These are phyloP conservation scores for Chroicocephalus ridibundus DNA, from an alignment of 2,113 vertebrate species.

Conservation along the genomic window DNA sequence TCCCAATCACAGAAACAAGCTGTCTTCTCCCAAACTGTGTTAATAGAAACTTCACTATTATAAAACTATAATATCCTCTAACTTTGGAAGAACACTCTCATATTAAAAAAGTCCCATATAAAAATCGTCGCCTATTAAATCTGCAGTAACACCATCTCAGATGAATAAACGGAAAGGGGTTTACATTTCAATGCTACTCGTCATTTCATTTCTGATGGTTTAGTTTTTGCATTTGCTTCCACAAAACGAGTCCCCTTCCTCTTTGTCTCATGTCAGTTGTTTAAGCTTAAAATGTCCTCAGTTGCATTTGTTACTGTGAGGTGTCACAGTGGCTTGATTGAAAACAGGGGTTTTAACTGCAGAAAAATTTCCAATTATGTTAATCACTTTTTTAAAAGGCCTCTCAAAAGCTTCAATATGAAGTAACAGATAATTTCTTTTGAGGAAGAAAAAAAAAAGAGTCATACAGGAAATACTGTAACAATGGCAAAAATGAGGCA, in stretches of 20 bases:
- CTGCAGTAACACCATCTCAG: background rate
- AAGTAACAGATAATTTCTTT: background rate
- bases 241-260: background rate
- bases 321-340: background rate
- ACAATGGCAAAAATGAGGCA: conserved; percentile 38
- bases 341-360: background rate
- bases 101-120: background rate
- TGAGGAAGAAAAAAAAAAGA: background rate
- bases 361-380: background rate
- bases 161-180: background rate
- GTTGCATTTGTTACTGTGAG: background rate
- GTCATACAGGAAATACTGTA: conserved; percentile 17
- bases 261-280: background rate
- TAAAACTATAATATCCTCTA: background rate
- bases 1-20: background rate
- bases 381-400: background rate
- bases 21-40: background rate
- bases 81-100: background rate
- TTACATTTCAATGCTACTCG: background rate
- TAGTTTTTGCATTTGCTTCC: conserved; percentile 7
- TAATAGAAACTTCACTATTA: background rate
- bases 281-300: background rate
- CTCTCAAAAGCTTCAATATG: background rate
- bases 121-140: background rate
- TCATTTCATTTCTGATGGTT: background rate